phyloP scores from a whole-genome alignment of 2,888 invertebrate species.

The Ferrisia virgata region DNA sequence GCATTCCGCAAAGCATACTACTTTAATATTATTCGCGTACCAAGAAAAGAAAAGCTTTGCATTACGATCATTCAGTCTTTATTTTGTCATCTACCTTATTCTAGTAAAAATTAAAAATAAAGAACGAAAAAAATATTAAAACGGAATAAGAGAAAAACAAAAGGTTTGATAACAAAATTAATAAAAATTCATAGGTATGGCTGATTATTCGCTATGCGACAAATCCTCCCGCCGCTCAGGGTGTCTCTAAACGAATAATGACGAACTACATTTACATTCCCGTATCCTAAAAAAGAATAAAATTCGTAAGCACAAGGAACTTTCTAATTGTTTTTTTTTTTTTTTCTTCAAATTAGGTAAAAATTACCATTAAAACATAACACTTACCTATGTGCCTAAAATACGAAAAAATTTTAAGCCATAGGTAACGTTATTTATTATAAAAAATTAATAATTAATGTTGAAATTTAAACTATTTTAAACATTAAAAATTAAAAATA shows the following conservation, averaged over 20 bases:
- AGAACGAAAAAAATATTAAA: neutral
- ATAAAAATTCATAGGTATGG: neutral
- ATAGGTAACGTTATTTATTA: no score
- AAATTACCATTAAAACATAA: neutral
- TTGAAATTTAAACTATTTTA: no score
- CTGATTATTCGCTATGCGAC: neutral
- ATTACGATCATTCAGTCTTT: neutral
- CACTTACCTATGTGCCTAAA: no score
- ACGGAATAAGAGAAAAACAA: neutral
- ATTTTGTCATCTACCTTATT: neutral
- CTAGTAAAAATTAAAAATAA: neutral
- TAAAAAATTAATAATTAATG: no score
- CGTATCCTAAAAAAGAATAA: neutral
- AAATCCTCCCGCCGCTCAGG: neutral
- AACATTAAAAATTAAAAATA: no score
- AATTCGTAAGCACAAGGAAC: neutral
- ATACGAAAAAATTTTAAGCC: no score
- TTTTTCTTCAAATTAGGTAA: neutral
- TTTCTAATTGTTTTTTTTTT: no score
- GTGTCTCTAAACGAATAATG: neutral
- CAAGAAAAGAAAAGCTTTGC: neutral
- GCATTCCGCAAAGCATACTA: neutral
- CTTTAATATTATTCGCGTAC: neutral
- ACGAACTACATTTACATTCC: neutral
- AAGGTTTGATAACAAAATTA: neutral